A percentile compares a stretch with the other conserved stretches of the same genome.
Conservation (phyloP, 2,113 vertebrate species). For the Phrynosoma platyrhinos region DNA sequence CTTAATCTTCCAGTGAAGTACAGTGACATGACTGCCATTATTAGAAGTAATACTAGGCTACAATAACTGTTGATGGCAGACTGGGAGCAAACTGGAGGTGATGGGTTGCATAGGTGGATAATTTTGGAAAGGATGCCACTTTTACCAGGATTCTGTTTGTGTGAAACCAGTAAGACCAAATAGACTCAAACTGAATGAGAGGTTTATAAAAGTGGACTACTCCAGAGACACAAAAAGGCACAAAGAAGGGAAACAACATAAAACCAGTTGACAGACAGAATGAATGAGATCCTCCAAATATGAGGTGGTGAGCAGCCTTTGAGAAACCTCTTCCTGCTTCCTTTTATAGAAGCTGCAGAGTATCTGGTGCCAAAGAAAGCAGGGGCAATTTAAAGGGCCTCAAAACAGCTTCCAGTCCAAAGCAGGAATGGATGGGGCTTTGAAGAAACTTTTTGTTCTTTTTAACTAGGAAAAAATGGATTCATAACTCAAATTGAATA, state of each 20-base stretch:
- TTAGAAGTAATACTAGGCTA: background rate
- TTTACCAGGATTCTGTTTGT: background rate
- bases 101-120: background rate
- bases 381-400: background rate
- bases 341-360: slow-evolving; percentile 29
- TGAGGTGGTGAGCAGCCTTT: background rate
- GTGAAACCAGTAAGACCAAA: background rate
- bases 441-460: background rate
- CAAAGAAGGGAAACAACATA: slow-evolving; percentile 1
- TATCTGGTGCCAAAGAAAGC: slow-evolving; percentile 19
- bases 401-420: background rate
- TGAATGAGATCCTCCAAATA: background rate
- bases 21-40: background rate
- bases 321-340: slow-evolving; percentile 26
- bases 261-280: background rate
- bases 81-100: background rate
- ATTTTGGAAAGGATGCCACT: background rate
- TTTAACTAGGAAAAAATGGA: background rate
- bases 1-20: background rate
- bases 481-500: background rate
- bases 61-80: background rate
- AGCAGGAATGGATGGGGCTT: background rate
- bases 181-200: background rate
- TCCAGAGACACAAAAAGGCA: background rate
- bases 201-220: background rate